These are phyloP conservation scores for Oxycera nigricornis DNA, from an alignment of 2,888 invertebrate genomes.

Conservation along the genomic window DNA sequence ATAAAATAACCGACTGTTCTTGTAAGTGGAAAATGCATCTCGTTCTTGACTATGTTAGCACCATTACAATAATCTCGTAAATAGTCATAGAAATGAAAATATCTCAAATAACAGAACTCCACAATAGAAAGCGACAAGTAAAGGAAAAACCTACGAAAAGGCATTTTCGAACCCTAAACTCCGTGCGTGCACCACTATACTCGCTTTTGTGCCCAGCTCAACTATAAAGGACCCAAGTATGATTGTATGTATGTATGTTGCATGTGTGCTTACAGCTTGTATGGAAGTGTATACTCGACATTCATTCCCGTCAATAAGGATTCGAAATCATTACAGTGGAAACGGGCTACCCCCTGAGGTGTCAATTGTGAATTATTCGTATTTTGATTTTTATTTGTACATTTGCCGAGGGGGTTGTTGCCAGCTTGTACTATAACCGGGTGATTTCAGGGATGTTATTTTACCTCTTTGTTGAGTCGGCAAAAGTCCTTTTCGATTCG, in stretches of 20 bases:
- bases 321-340: conserved; percentile 31
- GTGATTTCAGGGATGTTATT: conserved; percentile 45
- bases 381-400: conserved; percentile 44
- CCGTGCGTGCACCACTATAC: neutral
- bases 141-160: conserved; percentile 28
- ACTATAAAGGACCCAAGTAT: neutral
- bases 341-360: conserved; percentile 48
- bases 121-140: conserved; percentile 22
- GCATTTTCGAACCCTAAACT: neutral
- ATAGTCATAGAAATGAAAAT: conserved; percentile 34
- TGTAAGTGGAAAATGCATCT: neutral
- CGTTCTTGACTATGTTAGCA: too few species aligned
- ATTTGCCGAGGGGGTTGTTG: conserved; percentile 21
- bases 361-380: conserved; percentile 48
- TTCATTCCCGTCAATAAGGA: conserved; percentile 4
- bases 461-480: conserved; percentile 29
- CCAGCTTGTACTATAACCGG: conserved; percentile 22
- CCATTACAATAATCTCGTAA: conserved; percentile 33
- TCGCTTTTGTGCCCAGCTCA: neutral
- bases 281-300: neutral
- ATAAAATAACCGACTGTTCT: conserved; percentile 11
- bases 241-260: neutral
- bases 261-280: neutral
- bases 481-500: conserved; percentile 18
- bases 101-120: conserved; percentile 32